A percentile compares a stretch with the other conserved stretches of the same genome.
Conservation (phyloP, 2,113 vertebrate genomes). For the Orientallactaga bullata region DNA sequence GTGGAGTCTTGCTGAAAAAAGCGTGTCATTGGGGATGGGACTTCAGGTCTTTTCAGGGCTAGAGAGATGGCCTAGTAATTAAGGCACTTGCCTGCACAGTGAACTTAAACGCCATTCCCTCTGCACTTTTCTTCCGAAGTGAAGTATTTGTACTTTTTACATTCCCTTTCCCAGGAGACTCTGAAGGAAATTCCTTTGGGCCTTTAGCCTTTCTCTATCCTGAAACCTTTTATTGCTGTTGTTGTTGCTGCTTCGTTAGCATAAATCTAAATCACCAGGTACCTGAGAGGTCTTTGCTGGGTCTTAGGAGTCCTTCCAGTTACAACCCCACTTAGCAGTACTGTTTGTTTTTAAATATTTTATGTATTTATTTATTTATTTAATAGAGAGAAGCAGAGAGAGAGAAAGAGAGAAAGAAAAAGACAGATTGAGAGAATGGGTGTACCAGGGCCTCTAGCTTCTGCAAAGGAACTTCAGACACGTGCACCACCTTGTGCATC, state of each 20-base stretch:
- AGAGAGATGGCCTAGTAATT: no score
- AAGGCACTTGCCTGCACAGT: neutral
- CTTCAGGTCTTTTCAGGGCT: no score
- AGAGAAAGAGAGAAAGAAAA: no score
- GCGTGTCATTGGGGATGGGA: no score
- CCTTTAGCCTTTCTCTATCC: conserved; percentile 51
- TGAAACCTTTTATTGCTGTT: conserved; percentile 71
- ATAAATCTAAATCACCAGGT: no score
- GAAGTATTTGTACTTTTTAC: conserved; percentile 62
- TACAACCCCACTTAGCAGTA: neutral
- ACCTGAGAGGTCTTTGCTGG: conserved; percentile 18
- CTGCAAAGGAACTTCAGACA: no score
- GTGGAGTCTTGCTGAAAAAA: no score
- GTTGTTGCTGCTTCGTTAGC: conserved; percentile 72
- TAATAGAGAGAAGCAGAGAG: no score
- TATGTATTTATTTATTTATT: no score
- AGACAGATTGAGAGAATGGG: no score
- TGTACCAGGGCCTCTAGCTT: no score
- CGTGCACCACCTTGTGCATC: no score
- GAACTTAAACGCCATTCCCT: conserved; percentile 44
- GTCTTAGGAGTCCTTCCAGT: neutral
- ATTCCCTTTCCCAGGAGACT: conserved; percentile 44
- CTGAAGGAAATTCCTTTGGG: conserved; percentile 67
- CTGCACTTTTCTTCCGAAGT: conserved; percentile 31
- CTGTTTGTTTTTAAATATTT: neutral